Evolutionary conservation across 1,140 invertebrate species (phyloP).

Genomic region (Pseudachorutes palmiensis): DNA sequence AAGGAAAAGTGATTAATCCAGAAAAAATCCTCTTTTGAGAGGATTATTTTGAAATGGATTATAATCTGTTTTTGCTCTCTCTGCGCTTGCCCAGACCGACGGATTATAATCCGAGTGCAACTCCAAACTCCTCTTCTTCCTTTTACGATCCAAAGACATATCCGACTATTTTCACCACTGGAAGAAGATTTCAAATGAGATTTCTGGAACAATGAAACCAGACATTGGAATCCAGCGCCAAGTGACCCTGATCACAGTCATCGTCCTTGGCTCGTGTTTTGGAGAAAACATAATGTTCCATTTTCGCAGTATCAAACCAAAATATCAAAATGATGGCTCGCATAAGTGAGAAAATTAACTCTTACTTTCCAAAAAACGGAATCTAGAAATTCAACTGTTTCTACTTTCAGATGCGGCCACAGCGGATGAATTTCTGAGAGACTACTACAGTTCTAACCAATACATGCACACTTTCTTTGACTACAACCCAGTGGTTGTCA

Average conservation of each 20-base stretch:
- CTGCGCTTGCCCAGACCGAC: background rate
- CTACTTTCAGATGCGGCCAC: slow-evolving; percentile 1
- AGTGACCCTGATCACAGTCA: slow-evolving; percentile 20
- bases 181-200: slow-evolving; percentile 12
- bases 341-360: slow-evolving; percentile 1
- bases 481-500: slow-evolving; percentile 16
- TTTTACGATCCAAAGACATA: slow-evolving; percentile 19
- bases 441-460: slow-evolving; percentile 27
- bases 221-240: slow-evolving; percentile 16
- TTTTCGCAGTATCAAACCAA: slow-evolving; percentile 23
- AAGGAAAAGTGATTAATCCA: background rate
- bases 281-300: slow-evolving; percentile 31
- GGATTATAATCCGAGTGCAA: too few species aligned
- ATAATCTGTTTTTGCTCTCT: background rate
- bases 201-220: slow-evolving; percentile 4
- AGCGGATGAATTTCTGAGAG: slow-evolving; percentile 23
- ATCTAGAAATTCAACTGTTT: background rate
- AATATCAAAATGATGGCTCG: background rate
- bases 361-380: background rate
- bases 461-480: slow-evolving; percentile 29
- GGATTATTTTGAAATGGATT: background rate
- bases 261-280: slow-evolving; percentile 20
- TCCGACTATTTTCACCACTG: slow-evolving; percentile 21
- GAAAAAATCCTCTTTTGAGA: background rate
- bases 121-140: slow-evolving; percentile 25